Conservation (phyloP, 2,888 invertebrate genomes). For the Eilema sororculum region DNA sequence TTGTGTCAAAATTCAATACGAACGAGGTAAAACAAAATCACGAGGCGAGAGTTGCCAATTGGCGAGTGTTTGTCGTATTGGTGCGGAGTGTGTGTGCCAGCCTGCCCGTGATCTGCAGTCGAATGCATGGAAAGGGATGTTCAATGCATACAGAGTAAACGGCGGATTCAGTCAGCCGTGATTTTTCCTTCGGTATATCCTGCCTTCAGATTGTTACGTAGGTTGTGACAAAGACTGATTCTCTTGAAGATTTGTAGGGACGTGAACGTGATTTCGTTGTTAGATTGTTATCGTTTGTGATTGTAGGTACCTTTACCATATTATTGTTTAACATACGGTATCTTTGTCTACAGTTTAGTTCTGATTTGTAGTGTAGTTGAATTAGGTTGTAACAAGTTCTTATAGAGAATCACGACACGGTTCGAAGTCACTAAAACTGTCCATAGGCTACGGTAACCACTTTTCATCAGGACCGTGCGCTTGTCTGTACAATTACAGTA, state of each 20-base stretch:
- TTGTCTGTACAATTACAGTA: too few relatives aligned
- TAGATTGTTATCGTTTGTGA: not conserved
- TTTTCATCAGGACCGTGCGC: too few relatives aligned
- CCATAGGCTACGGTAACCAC: too few relatives aligned
- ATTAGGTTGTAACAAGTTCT: not conserved
- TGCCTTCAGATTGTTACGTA: conserved; percentile 58
- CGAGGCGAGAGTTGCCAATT: conserved; percentile 68
- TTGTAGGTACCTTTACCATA: not conserved
- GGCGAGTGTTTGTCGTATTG: conserved; percentile 78
- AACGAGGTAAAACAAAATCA: conserved; percentile 55
- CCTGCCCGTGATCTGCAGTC: conserved; percentile 70
- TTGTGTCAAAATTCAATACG: conserved; percentile 7
- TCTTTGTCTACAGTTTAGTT: not conserved
- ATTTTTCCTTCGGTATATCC: conserved; percentile 67
- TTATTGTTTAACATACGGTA: conserved; percentile 2
- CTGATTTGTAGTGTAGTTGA: not conserved
- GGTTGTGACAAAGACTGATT: conserved; percentile 68
- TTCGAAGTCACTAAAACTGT: not conserved
- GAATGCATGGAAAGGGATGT: conserved; percentile 67
- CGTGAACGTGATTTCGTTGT: conserved; percentile 47
- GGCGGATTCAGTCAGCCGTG: conserved; percentile 68
- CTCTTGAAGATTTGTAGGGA: conserved; percentile 49
- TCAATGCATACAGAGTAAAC: conserved; percentile 79
- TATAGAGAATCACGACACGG: not conserved
- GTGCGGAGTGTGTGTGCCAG: conserved; percentile 59